Percentiles rank a stretch among this genome's conserved stretches.
Evolutionary conservation across 1,140 invertebrate genomes (phyloP).

Genomic region (Chelonus insularis): DNA sequence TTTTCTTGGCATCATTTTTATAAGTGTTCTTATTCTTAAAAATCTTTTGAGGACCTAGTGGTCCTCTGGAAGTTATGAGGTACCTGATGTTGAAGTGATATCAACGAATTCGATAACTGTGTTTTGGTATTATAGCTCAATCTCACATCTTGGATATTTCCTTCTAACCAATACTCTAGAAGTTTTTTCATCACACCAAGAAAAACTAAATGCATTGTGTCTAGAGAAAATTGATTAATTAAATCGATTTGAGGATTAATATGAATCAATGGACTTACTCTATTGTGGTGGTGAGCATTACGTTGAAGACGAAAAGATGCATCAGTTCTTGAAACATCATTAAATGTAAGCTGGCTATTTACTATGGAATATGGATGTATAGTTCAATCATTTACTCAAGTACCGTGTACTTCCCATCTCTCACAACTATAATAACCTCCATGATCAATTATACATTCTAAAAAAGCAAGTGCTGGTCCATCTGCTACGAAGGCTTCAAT

Average conservation of each 20-base stretch:
- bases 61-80: no score
- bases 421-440: constrained; percentile 28
- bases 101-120: neutral
- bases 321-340: constrained; percentile 21
- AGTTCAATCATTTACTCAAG: constrained; percentile 9
- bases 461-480: constrained; percentile 15
- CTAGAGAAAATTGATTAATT: constrained; percentile 9
- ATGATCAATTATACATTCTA: constrained; percentile 20
- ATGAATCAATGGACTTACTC: constrained; percentile 9
- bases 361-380: constrained; percentile 13
- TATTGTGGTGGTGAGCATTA: constrained; percentile 21
- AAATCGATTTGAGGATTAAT: constrained; percentile 14
- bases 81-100: no score
- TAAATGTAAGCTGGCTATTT: neutral
- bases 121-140: constrained; percentile 8
- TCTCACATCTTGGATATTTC: neutral
- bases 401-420: constrained; percentile 19
- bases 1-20: no score
- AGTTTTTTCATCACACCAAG: constrained; percentile 25
- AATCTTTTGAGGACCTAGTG: no score
- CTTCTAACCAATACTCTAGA: constrained; percentile 18
- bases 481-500: constrained; percentile 22
- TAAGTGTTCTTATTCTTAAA: no score
- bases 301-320: constrained; percentile 8
- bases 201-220: constrained; percentile 23